Evolutionary conservation across 1,140 invertebrate genomes (phyloP).

Genomic region (Drosophila sulfurigaster): DNA sequence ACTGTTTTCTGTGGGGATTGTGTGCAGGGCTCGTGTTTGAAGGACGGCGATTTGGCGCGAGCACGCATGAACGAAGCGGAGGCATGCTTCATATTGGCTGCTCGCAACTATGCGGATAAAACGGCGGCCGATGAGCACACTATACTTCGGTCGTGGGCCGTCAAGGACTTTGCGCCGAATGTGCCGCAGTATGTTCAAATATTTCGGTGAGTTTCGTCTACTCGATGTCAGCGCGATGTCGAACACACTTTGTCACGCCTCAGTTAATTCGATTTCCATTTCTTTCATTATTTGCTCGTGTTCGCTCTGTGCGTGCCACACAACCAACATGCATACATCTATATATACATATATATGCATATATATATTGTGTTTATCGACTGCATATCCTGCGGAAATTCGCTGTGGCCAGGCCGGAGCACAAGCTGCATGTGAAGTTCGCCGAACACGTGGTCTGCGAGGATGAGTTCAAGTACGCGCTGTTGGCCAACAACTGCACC

Average conservation of each 20-base stretch:
- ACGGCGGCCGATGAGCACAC: slow-evolving; percentile 98
- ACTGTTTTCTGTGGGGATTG: not conserved
- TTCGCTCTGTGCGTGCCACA: slow-evolving; percentile 29
- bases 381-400: slow-evolving; percentile 68
- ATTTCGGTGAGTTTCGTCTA: slow-evolving; percentile 87
- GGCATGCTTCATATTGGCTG: slow-evolving; percentile 97
- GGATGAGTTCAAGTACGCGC: slow-evolving; percentile 98
- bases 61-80: slow-evolving; percentile 98
- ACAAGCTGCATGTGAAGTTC: slow-evolving; percentile 99
- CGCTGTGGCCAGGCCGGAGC: slow-evolving; percentile 90
- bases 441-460: slow-evolving; percentile 99
- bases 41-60: slow-evolving; percentile 96
- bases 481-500: slow-evolving; percentile 98
- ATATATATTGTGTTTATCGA: slow-evolving; percentile 9
- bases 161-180: slow-evolving; percentile 98
- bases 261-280: slow-evolving; percentile 55
- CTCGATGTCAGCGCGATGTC: not conserved
- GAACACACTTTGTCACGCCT: slow-evolving; percentile 16
- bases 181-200: slow-evolving; percentile 99
- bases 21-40: slow-evolving; percentile 93
- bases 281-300: slow-evolving; percentile 36
- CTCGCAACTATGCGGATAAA: slow-evolving; percentile 98
- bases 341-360: slow-evolving; percentile 5
- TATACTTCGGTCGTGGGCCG: slow-evolving; percentile 98
- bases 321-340: slow-evolving; percentile 30